Base-by-base conservation (phyloP, 1,140 invertebrate genomes). In the Drosophila setifemur region DNA sequence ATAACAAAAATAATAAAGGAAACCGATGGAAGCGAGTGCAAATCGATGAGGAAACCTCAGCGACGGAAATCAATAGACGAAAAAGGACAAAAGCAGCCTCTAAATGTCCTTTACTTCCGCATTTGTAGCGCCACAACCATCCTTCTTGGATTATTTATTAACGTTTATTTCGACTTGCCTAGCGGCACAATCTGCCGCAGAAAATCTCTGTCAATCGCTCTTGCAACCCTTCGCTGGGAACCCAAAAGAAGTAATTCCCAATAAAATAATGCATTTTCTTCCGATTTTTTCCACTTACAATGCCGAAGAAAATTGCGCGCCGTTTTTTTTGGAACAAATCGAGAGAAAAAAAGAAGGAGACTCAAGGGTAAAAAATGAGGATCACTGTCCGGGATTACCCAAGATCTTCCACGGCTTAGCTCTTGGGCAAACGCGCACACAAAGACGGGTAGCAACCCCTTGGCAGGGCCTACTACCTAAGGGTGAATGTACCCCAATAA, bases 361-460 rank as follows among this genome's bases (percentile, higher is more conserved):
- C 58, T 88, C 57, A 88, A 88, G 85, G 85, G 85, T 88, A 88
- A 85, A 88, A 88, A 79, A 76, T 73, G 85, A 88, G 82, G 78
- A 88, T 88, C 85, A 85, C 57, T 79, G 73, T 78, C 73, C 42
- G 49, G 66, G 66, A 88, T 89, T 89, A 89, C 61, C 60, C 26
- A 73, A 73, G 86, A 89, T 89, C 85, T 86, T 89, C 72, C 68
- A 85, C 85, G 79, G 85, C 81, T 88, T 85, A 88, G 73, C 75
- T 70, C 58, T 9, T 47, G 29, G 54, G 60, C 40, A 76, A 73
- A 77, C 53, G 52, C 58, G 61, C 47, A 63, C 48, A 49, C 47
- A 26, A 28, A 9, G 21, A 40, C 19, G 58, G 23, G 29, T 50
- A 58, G 42, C 55, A 70, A 54, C 53, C 64, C 58, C 35, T 60